Conservation (phyloP, 2,888 invertebrate genomes). For the Zaprionus bogoriensis region DNA sequence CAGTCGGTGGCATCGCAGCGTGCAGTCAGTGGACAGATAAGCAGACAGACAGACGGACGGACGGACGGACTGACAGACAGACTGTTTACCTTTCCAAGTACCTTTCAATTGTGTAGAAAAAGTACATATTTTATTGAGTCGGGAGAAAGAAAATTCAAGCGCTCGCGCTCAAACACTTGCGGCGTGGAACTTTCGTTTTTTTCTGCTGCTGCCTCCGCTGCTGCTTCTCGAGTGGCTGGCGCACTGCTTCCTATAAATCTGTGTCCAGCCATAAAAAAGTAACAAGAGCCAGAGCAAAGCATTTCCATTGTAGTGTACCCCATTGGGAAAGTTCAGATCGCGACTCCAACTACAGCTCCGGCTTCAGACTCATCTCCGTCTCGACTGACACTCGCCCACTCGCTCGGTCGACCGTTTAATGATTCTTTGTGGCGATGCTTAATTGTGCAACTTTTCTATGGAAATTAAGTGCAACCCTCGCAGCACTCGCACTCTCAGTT, state of each 20-base stretch:
- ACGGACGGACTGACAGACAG: constrained; percentile 1
- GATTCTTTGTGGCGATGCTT: constrained; percentile 65
- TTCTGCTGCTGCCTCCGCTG: too few relatives aligned
- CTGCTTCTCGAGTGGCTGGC: constrained; percentile 53
- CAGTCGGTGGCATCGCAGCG: constrained; percentile 8
- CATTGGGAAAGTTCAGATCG: constrained; percentile 69
- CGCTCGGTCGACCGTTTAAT: constrained; percentile 54
- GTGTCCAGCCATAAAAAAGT: constrained; percentile 47
- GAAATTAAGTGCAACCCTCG: constrained; percentile 58
- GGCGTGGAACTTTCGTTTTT: constrained; percentile 72
- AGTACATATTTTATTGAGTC: constrained; percentile 34
- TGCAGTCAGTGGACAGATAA: constrained; percentile 13
- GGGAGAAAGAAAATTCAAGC: constrained; percentile 49
- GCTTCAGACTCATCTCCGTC: not conserved
- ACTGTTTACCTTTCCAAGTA: constrained; percentile 60
- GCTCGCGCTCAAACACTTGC: constrained; percentile 49
- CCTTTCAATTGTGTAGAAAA: constrained; percentile 63
- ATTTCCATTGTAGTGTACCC: constrained; percentile 67
- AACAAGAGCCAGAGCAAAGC: constrained; percentile 46
- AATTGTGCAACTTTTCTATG: constrained; percentile 76
- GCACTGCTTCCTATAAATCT: constrained; percentile 71
- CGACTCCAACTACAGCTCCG: constrained; percentile 35
- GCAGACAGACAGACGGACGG: not conserved
- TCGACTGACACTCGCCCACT: constrained; percentile 64
- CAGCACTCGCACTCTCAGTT: constrained; percentile 37